These are phyloP conservation scores for Coenonympha glycerion DNA, from an alignment of 2,888 invertebrate species.

Conservation along the genomic window DNA sequence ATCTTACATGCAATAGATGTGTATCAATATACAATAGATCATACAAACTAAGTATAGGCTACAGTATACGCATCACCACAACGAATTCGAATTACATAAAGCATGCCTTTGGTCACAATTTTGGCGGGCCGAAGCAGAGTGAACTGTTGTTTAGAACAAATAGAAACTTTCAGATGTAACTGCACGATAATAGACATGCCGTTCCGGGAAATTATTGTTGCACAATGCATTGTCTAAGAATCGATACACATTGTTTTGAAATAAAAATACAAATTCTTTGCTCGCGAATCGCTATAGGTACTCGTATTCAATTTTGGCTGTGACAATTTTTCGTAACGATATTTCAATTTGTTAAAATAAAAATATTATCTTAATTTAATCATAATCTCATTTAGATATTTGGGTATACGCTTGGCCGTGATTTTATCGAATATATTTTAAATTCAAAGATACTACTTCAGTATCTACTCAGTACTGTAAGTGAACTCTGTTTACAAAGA, in stretches of 20 bases:
- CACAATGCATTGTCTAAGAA: conserved; percentile 22
- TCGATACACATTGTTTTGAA: conserved; percentile 21
- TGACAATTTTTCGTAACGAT: background rate
- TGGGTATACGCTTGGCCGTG: background rate
- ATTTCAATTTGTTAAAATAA: background rate
- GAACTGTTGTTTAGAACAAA: conserved; percentile 22
- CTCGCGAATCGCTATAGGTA: background rate
- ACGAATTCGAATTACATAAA: conserved; percentile 24
- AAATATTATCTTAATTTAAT: too few relatives aligned
- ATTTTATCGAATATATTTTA: too few relatives aligned
- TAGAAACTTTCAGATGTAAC: conserved; percentile 28
- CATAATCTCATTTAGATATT: background rate
- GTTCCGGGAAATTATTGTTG: conserved; percentile 25
- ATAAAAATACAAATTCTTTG: conserved; percentile 5
- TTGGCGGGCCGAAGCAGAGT: conserved; percentile 17
- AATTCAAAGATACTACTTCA: too few relatives aligned
- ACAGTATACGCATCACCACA: conserved; percentile 7
- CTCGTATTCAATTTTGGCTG: background rate
- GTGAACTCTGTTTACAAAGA: too few relatives aligned
- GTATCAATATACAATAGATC: too few relatives aligned
- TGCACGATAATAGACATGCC: conserved; percentile 24
- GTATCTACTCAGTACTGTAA: too few relatives aligned
- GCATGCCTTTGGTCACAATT: conserved; percentile 20
- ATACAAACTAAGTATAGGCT: too few relatives aligned
- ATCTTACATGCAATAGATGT: conserved; percentile 5